phyloP scores from a whole-genome alignment of 2,113 vertebrate species.

The Sorex fumeus region DNA sequence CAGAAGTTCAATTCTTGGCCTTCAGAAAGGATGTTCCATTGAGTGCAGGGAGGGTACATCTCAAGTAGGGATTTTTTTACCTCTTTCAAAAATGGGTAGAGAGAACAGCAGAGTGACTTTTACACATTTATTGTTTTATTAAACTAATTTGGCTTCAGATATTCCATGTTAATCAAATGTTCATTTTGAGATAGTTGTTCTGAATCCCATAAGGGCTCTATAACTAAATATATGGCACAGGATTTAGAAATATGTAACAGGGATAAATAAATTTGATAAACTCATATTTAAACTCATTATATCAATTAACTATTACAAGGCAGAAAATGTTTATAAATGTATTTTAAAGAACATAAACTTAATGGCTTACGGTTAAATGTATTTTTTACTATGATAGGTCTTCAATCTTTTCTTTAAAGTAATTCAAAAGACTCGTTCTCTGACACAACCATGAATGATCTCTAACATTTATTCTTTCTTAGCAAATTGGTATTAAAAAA shows the following conservation, averaged over 20 bases:
- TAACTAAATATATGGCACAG: not conserved
- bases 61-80: not conserved
- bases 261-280: not conserved
- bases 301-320: not conserved
- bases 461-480: not conserved
- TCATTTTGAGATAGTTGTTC: not conserved
- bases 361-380: not conserved
- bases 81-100: not conserved
- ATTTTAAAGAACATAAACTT: slow-evolving; percentile 14
- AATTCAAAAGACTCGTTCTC: not conserved
- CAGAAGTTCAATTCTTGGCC: no score
- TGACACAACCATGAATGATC: not conserved
- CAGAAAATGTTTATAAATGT: not conserved
- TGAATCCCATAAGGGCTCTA: not conserved
- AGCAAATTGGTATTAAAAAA: not conserved
- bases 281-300: not conserved
- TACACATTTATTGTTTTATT: not conserved
- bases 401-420: not conserved
- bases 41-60: not conserved
- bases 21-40: no score
- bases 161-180: not conserved
- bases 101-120: not conserved
- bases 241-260: no score
- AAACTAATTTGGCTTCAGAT: not conserved
- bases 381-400: not conserved